Base-by-base conservation (phyloP, 2,113 vertebrate genomes). In the Grus americana region DNA sequence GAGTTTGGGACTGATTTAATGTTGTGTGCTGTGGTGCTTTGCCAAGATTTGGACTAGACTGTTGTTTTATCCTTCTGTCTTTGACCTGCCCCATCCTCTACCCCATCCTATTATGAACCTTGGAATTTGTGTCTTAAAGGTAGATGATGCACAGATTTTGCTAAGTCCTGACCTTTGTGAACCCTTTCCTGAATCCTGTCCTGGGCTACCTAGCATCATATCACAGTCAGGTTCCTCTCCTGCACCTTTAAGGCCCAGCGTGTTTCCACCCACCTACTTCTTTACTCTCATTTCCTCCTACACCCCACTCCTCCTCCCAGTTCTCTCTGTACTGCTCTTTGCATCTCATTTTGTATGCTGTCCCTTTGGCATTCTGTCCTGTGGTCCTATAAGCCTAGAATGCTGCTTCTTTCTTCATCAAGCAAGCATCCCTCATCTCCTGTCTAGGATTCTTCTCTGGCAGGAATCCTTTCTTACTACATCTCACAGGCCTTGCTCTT, bases 251-350 rank as follows among this genome's bases (percentile, higher is more conserved):
- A 89, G 83, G 71, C 52, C 54, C 71, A 57, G 68, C 42, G 2
- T 44, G 16, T 87, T 96, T 93, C 80, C 62, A 90, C 66, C 80
- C 40, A 17, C 65, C 86, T 88, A 36, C 92, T 67, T 81, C 79
- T 93, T 73, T 46, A 73, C 58, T 94, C 1, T 46, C 36, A 74
- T 97, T 95, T 94, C 86, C 83, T 95, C 65, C 71, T 80, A 88
- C 81, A 81, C 84, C 12, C 42, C 36, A 49, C 36, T 89, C 22
- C 88, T 96, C 55, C 65, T 95, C 76, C 87, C 55, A 49, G 46
- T 70, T 91, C 47, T 71, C 32, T 86, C 66, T 81, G 27, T 72
- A 21, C 73, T 76, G 58, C 78, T 73, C 66, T 82, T 91, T 85
- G 90, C 63, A 47, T 90, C 52, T 90, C 13, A 15, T 81, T 86